Base-by-base conservation (phyloP, 2,113 vertebrate genomes). In the Sinocyclocheilus rhinocerous region DNA sequence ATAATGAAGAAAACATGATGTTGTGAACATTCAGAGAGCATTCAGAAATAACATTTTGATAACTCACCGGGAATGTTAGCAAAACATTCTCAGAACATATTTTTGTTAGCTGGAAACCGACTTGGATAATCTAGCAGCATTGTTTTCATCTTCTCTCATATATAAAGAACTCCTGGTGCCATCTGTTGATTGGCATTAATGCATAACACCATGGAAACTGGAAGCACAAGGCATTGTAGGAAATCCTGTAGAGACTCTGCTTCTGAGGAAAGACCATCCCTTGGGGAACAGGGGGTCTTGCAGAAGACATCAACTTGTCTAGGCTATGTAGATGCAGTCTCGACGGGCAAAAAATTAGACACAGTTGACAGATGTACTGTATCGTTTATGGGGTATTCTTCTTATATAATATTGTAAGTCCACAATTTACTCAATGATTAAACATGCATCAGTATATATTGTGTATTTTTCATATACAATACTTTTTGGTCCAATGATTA, bases 171-270 rank as follows among this genome's bases (percentile, higher is more conserved):
- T 90, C 87, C 70, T 73, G 87, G 85, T 90, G 83, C 79, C 84
- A 70, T 85, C 39, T 91, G 91, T 92, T 87, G 87, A 87, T 42
- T 39, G 1, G 8, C 18, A 42, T 18, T 73, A 73, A 73, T 45
- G 36, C 33, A 42, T 45, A 45, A 39, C 88, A 86, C 89, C 92
- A 95, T 94, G 89, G 94, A 89, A 94, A 94, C 93, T 90, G 92
- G 91, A 94, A 91, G 89, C 91, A n/a, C 80, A 90, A 85, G 87
- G 90, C 85, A 87, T 86, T 86, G 59, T 81, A 55, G 65, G 61
- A 33, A 11, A 12, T 77, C 87, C 91, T 73, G 4, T 55, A 50
- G 93, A 90, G 92, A 80, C 90, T 59, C 77, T 39, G 87, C 85
- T 83, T 78, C 78, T 75, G 33, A 63, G 88, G 87, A 88, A 79